Conservation (phyloP, 1,140 invertebrate species). For the Aphelinus atriplicis region DNA sequence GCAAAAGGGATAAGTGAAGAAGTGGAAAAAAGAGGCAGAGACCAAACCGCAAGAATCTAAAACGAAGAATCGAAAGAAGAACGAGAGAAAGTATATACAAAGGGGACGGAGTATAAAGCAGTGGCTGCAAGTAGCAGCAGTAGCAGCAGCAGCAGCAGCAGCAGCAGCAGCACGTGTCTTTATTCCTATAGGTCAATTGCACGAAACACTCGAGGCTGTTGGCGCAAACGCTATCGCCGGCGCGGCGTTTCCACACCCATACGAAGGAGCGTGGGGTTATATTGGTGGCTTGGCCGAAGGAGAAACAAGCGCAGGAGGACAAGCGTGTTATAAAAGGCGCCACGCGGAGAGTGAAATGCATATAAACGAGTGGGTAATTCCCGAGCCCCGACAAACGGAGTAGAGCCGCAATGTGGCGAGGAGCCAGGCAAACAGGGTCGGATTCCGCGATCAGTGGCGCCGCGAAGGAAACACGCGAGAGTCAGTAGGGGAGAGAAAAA, state of each 20-base stretch:
- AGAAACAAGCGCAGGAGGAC: neutral
- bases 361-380: slow-evolving; percentile 22
- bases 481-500: neutral
- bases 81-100: slow-evolving; percentile 21
- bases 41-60: too few relatives aligned
- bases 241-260: neutral
- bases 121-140: too few relatives aligned
- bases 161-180: slow-evolving; percentile 42
- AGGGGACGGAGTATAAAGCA: neutral
- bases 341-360: neutral
- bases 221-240: slow-evolving; percentile 22
- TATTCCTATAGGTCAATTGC: slow-evolving; percentile 44
- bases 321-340: slow-evolving; percentile 18
- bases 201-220: slow-evolving; percentile 26
- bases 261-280: neutral
- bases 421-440: neutral
- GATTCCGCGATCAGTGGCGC: slow-evolving; percentile 19
- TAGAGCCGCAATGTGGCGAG: neutral
- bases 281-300: slow-evolving; percentile 19
- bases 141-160: neutral
- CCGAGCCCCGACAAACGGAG: neutral
- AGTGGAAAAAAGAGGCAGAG: slow-evolving; percentile 3
- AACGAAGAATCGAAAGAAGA: slow-evolving; percentile 27
- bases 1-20: slow-evolving; percentile 5
- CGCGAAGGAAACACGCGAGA: slow-evolving; percentile 17